Conservation (phyloP, 2,797 vertebrate genomes). For the Hapalemur alaotrensis region DNA sequence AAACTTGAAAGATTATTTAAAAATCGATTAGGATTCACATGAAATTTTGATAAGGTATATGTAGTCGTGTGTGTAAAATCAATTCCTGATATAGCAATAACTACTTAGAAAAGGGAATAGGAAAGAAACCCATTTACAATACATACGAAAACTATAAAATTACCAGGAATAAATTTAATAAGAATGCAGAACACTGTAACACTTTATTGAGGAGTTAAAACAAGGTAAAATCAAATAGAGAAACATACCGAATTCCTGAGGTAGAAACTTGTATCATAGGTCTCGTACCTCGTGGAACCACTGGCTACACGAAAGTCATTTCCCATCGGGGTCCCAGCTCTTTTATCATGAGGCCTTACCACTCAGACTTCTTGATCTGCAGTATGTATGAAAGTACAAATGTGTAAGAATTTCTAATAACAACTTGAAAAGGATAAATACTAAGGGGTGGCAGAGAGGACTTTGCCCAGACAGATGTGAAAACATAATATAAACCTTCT, state of each 20-base stretch:
- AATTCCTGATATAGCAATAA: not conserved
- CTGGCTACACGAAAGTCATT: not conserved
- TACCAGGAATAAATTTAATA: not conserved
- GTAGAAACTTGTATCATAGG: not conserved
- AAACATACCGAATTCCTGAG: not conserved
- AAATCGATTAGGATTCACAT: not conserved
- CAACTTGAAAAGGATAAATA: not conserved
- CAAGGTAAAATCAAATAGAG: not conserved
- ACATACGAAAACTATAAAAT: not conserved
- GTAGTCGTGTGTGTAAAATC: not conserved
- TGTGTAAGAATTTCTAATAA: not conserved
- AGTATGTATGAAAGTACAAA: not conserved
- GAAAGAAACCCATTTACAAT: not conserved
- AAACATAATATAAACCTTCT: not conserved
- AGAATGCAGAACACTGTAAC: not conserved
- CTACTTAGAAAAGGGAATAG: not conserved
- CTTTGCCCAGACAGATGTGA: not conserved
- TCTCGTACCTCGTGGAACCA: not conserved
- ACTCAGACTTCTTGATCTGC: not conserved
- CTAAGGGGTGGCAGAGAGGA: not conserved
- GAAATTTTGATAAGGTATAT: not conserved
- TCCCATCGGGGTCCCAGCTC: not conserved
- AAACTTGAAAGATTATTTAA: not conserved
- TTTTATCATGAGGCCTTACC: not conserved
- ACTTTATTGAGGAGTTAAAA: not conserved